A percentile compares a stretch with the other conserved stretches of the same genome.
Conservation (phyloP, 2,797 vertebrate species). For the Numenius phaeopus region DNA sequence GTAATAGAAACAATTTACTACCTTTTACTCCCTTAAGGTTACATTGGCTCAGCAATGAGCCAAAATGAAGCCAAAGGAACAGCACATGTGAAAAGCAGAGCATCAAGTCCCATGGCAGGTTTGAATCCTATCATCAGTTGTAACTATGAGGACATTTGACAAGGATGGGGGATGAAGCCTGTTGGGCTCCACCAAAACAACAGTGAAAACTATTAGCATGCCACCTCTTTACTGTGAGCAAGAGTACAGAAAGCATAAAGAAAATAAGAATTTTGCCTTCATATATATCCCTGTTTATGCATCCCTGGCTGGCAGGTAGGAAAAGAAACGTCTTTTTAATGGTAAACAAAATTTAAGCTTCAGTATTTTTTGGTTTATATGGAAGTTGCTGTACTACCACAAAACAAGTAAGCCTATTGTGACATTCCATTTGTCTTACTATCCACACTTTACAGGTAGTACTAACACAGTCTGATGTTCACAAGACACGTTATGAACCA, state of each 20-base stretch:
- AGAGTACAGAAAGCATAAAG: background rate
- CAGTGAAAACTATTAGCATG: background rate
- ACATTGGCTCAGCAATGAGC: background rate
- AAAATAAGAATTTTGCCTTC: background rate
- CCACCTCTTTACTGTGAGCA: background rate
- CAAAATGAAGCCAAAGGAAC: background rate
- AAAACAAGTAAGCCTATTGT: background rate
- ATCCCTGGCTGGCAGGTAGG: background rate
- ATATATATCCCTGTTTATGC: background rate
- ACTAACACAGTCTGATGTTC: background rate
- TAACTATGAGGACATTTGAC: background rate
- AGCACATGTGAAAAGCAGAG: background rate
- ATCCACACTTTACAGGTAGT: background rate
- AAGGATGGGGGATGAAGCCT: background rate
- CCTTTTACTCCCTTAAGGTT: background rate
- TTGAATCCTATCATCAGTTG: background rate
- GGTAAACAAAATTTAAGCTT: background rate
- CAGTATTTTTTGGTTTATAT: background rate
- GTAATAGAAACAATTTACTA: background rate
- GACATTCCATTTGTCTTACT: background rate
- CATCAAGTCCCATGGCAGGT: accelerated
- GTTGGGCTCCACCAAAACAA: background rate
- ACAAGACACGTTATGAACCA: background rate
- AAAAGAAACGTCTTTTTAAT: background rate
- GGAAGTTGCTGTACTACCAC: background rate